phyloP scores from a whole-genome alignment of 2,888 invertebrate species.

The Nezara viridula region DNA sequence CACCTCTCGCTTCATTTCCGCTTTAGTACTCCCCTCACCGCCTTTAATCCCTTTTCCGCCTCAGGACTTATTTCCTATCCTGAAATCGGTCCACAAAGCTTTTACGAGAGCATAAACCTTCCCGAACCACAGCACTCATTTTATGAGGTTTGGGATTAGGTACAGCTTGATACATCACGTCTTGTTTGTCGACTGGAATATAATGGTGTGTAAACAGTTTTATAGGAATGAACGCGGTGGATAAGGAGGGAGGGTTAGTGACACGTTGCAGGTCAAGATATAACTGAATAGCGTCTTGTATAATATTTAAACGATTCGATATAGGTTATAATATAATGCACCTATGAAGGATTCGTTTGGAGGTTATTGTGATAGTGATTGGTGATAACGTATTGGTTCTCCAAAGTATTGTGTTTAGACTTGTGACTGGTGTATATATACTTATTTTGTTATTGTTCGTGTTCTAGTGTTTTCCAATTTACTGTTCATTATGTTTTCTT shows the following conservation, averaged over 20 bases:
- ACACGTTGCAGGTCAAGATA: background rate
- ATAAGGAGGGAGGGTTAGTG: background rate
- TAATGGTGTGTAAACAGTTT: background rate
- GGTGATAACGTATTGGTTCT: too few relatives aligned
- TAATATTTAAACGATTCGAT: too few relatives aligned
- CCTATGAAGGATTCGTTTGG: too few relatives aligned
- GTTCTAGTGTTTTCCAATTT: too few relatives aligned
- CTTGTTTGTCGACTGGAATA: background rate
- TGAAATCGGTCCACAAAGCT: background rate
- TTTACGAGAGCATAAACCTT: conserved; percentile 20
- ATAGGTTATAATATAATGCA: background rate
- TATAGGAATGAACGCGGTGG: background rate
- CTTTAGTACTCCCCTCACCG: conserved; percentile 66
- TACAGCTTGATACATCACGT: background rate
- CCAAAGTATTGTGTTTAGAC: too few relatives aligned
- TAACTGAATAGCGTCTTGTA: background rate
- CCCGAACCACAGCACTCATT: background rate
- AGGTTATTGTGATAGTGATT: too few relatives aligned
- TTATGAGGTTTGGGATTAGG: conserved; percentile 19
- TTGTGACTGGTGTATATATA: too few relatives aligned
- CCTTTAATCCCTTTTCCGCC: conserved; percentile 69
- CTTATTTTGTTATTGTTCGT: too few relatives aligned
- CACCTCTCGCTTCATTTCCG: conserved; percentile 11
- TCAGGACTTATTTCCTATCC: background rate
- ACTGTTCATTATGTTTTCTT: too few relatives aligned